Evolutionary conservation across 2,113 vertebrate species (phyloP), one percentile per base, ranked within the genome.

Genomic region (Galeopterus variegatus): DNA sequence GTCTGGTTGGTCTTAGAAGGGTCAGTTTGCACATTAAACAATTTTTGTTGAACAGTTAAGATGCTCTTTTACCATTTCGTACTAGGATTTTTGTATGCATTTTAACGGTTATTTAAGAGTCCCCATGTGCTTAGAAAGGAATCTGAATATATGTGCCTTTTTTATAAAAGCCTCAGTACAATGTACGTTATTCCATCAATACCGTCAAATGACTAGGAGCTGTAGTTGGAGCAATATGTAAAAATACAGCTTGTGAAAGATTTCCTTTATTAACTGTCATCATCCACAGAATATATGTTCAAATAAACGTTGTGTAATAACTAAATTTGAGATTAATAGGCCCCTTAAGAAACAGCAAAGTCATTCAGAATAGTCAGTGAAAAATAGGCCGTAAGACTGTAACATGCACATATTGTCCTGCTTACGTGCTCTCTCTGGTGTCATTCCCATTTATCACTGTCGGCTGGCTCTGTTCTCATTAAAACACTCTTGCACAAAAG

Each of bases 191-290:
- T 99, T 99, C 98, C 98, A 99, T 99, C 99, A 99, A 98, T 98
- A 98, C 97, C 92, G 93, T 97, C 97, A 98, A 99, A 99, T 98
- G 98, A 98, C 98, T 98, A 76, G 97, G 96, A 98, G 97, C 97
- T 97, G 98, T 97, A 97, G 99, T 98, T 98, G 98, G 98, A 98
- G 98, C 98, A 97, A 97, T 99, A 99, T 99, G 99, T 99, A 99
- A 99, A 99, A 99, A 99, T 99, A 99, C 98, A 98, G 98, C 99
- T 99, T 99, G 98, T 99, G 99, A 99, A 99, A 99, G 98, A 99
- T 98, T 98, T 99, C 99, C 99, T 99, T 99, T 99, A 99, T 99
- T 99, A 99, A 99, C 99, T 99, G 99, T 99, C 99, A 99, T 99
- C 99, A 98, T 99, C 98, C 91, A 82, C 98, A 98, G 99, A 99